These are phyloP conservation scores for Epinephelus lanceolatus DNA, from an alignment of 2,113 vertebrate species.

Conservation along the genomic window DNA sequence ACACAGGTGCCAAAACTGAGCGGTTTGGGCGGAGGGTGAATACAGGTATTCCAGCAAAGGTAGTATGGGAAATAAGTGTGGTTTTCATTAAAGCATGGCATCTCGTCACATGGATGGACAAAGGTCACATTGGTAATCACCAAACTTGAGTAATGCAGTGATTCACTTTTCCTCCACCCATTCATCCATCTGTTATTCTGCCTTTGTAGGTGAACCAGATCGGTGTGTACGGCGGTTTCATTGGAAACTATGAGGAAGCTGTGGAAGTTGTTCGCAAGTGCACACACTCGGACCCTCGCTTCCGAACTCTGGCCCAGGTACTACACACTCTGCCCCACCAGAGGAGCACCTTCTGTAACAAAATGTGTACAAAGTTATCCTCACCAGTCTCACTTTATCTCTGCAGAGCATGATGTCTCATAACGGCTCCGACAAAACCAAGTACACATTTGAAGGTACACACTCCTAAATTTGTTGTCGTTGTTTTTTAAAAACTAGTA, in stretches of 20 bases:
- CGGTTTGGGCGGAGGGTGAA: no score
- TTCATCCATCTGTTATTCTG: background rate
- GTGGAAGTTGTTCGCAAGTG: conserved; percentile 80
- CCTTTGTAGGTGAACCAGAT: conserved; percentile 82
- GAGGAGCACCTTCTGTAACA: no score
- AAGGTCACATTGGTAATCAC: background rate
- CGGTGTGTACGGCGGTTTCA: conserved; percentile 83
- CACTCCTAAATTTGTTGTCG: no score
- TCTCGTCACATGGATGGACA: no score
- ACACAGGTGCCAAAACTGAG: no score
- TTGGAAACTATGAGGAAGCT: conserved; percentile 83
- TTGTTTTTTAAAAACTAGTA: background rate
- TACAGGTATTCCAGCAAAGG: no score
- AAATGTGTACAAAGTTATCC: background rate
- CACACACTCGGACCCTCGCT: conserved; percentile 75
- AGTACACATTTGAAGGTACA: conserved; percentile 84
- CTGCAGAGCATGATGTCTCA: conserved; percentile 82
- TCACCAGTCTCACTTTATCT: background rate
- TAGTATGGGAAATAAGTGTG: no score
- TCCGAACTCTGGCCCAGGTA: conserved; percentile 84
- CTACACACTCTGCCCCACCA: background rate
- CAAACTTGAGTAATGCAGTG: background rate
- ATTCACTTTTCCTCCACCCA: background rate
- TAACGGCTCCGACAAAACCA: conserved; percentile 72
- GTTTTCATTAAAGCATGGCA: no score